A percentile compares a stretch with the other conserved stretches of the same genome.
Conservation (phyloP, 2,797 vertebrate species). For the Falco cherrug region DNA sequence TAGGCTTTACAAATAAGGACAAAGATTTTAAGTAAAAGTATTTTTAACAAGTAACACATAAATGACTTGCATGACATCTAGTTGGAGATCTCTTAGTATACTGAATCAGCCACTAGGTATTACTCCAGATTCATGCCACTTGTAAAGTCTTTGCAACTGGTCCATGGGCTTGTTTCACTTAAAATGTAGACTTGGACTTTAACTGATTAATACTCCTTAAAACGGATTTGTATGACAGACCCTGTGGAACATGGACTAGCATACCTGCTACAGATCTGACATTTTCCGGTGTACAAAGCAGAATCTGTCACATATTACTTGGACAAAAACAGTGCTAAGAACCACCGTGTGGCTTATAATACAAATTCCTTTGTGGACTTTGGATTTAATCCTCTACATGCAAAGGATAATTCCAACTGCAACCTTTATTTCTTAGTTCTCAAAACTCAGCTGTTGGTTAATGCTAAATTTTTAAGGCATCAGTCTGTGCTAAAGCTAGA, state of each 20-base stretch:
- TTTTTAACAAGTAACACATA: not conserved
- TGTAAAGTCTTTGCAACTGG: not conserved
- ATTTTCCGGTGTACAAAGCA: not conserved
- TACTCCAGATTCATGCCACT: not conserved
- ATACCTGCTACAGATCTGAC: not conserved
- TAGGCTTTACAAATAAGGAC: not conserved
- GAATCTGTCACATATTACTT: not conserved
- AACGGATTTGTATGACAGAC: not conserved
- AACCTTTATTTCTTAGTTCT: not conserved
- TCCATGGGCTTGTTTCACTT: not conserved
- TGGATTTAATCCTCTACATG: not conserved
- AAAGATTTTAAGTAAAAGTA: not conserved
- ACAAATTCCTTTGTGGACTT: not conserved
- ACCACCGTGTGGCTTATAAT: accelerated
- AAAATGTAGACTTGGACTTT: not conserved
- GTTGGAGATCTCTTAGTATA: not conserved
- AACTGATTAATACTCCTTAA: not conserved
- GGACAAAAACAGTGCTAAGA: not conserved
- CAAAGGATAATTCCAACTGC: not conserved
- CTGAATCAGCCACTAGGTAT: not conserved
- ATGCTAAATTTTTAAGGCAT: not conserved
- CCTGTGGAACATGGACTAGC: not conserved
- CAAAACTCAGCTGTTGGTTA: not conserved
- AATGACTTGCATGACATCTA: not conserved
- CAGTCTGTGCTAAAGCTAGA: not conserved